These are phyloP conservation scores for Tolmerus cingulatus DNA, from an alignment of 2,888 invertebrate genomes.

Conservation along the genomic window DNA sequence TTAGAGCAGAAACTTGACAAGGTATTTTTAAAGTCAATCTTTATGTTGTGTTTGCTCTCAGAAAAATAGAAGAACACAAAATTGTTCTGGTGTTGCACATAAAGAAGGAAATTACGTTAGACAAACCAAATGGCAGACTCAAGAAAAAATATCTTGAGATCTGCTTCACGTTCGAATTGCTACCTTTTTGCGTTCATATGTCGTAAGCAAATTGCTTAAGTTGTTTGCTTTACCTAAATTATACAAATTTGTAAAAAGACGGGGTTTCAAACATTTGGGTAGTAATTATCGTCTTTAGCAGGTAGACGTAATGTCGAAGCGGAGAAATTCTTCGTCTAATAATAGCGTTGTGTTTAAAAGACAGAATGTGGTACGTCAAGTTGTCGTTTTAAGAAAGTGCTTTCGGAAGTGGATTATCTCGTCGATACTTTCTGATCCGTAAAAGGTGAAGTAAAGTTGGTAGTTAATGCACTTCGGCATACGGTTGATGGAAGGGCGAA, in stretches of 20 bases:
- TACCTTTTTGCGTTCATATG: not conserved
- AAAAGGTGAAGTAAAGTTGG: not conserved
- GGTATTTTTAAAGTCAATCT: slow-evolving; percentile 1
- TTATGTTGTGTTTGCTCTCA: not conserved
- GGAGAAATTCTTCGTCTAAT: not conserved
- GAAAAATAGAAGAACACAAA: not conserved
- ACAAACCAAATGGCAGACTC: not conserved
- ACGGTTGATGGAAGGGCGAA: not conserved
- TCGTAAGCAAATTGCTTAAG: not conserved
- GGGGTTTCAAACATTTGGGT: not conserved
- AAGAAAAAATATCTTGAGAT: not conserved
- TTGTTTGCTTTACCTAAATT: not conserved
- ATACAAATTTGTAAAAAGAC: not conserved
- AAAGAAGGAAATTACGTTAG: not conserved
- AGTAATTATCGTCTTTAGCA: not conserved
- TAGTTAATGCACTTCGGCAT: not conserved
- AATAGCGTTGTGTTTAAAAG: not conserved
- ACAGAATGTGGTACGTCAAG: not conserved
- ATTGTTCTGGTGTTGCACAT: not conserved
- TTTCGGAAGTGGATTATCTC: not conserved
- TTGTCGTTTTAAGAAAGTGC: not conserved
- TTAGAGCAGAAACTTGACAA: slow-evolving; percentile 26
- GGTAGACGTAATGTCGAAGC: not conserved
- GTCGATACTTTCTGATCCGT: not conserved
- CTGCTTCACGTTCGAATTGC: not conserved